Percentiles rank a stretch among this genome's conserved stretches.
Conservation (phyloP, 2,113 vertebrate genomes). For the Hydropotes inermis region DNA sequence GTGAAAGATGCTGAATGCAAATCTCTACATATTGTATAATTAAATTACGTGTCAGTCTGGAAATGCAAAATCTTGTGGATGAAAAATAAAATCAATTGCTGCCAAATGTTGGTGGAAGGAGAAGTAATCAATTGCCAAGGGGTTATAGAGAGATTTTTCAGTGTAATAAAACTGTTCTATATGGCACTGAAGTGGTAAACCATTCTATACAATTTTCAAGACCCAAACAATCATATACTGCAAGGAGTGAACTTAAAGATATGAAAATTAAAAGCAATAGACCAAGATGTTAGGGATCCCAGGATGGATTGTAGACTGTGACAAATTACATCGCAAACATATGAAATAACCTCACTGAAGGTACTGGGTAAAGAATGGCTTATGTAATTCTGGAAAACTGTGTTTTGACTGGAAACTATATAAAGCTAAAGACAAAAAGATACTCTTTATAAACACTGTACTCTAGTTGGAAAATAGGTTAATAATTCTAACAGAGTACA, state of each 20-base stretch:
- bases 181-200: not conserved
- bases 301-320: not conserved
- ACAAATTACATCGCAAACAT: not conserved
- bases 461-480: not conserved
- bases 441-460: not conserved
- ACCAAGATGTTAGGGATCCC: not conserved
- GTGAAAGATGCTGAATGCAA: not conserved
- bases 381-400: not conserved
- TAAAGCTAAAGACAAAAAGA: not conserved
- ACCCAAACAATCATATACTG: not conserved
- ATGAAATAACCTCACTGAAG: not conserved
- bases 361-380: not conserved
- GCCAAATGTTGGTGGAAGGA: not conserved
- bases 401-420: not conserved
- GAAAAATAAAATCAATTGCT: not conserved
- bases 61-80: not conserved
- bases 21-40: not conserved
- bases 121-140: not conserved
- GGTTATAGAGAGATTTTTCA: not conserved
- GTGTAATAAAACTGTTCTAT: not conserved
- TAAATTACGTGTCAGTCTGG: not conserved
- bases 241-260: not conserved
- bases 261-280: not conserved
- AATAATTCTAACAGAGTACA: not conserved
- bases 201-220: not conserved